Evolutionary conservation across 2,113 vertebrate species (phyloP), one percentile per base, ranked within the genome.

Genomic region (Odontophorus gujanensis): DNA sequence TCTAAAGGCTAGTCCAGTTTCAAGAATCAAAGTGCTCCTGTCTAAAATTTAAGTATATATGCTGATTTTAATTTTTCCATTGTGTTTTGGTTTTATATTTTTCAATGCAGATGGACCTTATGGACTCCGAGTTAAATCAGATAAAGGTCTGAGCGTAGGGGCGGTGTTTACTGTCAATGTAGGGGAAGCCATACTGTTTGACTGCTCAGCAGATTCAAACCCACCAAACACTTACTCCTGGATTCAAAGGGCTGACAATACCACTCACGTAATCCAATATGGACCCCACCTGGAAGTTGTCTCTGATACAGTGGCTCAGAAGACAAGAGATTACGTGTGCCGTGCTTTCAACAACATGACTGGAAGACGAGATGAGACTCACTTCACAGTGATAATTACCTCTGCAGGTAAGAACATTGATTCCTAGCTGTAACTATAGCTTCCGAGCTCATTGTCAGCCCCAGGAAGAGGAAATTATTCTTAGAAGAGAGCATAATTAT

Each of bases 151-250:
- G 77, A 98, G 98, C 71, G 98, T 98, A 30, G 98, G 98, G 11
- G 97, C 98, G 17, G 98, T 99, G 78, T 99, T 99, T 92, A 99
- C 99, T 38, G 97, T 99, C 85, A 98, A 98, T 71, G 83, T 98
- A 8, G 99, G 99, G 51, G 98, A 99, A 95, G 97, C 98, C 65
- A 96, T 98, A 68, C 97, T 98, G 77, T 99, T 99, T 13, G 97
- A 99, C 81, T 99, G 99, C 96, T 98, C 97, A 34, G 99, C 99
- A 3, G 99, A 99, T 67, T 99, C 99, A 69, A 99, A 99, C 83
- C 99, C 99, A 47, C 99, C 99, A 51, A 99, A 99, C 96, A 98
- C 96, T 91, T 99, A 98, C 12, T 98, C 97, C 9, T 99, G 99
- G 99, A 98, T 99, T 92, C 98, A 95, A 36, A 98, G 97, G 85